These are phyloP conservation scores for Poeciliopsis retropinna DNA, from an alignment of 2,113 vertebrate species.

Conservation along the genomic window DNA sequence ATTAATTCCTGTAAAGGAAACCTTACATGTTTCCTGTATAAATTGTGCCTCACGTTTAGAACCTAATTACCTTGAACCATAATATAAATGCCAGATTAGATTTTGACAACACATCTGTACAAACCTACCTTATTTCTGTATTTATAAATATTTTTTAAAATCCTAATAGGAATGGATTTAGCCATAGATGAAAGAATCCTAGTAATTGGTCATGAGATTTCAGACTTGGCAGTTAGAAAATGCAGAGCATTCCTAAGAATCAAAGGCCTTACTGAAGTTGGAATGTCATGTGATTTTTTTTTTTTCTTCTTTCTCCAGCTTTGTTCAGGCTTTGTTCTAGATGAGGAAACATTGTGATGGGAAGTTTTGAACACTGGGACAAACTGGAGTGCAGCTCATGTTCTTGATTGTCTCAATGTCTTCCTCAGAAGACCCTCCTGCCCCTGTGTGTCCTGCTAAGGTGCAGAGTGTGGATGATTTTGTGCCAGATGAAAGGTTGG, in stretches of 20 bases:
- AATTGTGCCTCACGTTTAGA: too few species aligned
- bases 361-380: not conserved
- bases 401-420: conserved; percentile 21
- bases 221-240: conserved; percentile 20
- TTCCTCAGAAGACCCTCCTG: conserved; percentile 71
- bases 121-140: too few species aligned
- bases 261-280: conserved; percentile 22
- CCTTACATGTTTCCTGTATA: not conserved
- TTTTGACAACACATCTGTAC: too few species aligned
- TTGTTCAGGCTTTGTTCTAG: not conserved
- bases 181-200: too few species aligned
- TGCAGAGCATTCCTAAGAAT: conserved; percentile 33
- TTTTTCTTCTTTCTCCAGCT: not conserved
- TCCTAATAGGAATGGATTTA: too few species aligned
- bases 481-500: conserved; percentile 89
- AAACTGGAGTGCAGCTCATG: not conserved
- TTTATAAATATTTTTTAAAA: too few species aligned
- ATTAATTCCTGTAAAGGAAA: not conserved
- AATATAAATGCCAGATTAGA: too few species aligned
- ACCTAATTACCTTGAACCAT: too few species aligned
- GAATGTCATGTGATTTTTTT: conserved; percentile 54
- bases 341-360: not conserved
- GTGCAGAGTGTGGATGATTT: conserved; percentile 93
- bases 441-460: conserved; percentile 47
- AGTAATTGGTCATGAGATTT: conserved; percentile 37